Evolutionary conservation across 2,797 vertebrate genomes (phyloP), one percentile per base, ranked within the genome.

Genomic region (Takifugu ocellatus): DNA sequence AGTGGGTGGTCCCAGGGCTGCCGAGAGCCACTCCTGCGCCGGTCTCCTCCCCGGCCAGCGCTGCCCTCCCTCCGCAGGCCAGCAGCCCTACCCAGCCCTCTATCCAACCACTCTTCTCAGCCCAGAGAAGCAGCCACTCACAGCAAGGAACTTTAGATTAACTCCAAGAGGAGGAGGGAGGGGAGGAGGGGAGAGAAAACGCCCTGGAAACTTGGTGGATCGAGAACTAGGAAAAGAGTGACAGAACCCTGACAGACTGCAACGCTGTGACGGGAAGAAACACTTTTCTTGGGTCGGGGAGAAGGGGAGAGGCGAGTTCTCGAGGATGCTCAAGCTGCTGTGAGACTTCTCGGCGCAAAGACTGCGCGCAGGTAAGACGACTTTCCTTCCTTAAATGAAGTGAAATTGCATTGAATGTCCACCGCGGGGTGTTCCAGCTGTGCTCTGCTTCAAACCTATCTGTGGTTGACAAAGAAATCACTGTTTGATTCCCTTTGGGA

Each of bases 291-390:
- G 84, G 87, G 78, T 83, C 78, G 80, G 56, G 74, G 29, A 81
- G 66, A 81, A 70, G 78, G 59, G 66, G 71, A 75, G 70, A 81
- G 72, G 67, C 78, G 74, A 50, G 75, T 81, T 85, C 84, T 80
- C 74, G 74, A 92, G 84, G 90, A 93, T 93, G 92, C 91, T 90
- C 85, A 83, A 72, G 87, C 77, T 75, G 73, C 73, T 67, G 75
- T 90, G 82, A 90, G 87, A 72, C 74, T 82, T 84, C 84, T 74
- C 65, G 62, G 85, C 83, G 86, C 87, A 72, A 57, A 63, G 68
- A 54, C 69, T 85, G 87, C 85, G 80, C 82, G 68, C 78, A 91
- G 92, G 92, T 93, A 89, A 79, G 63, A 27, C 56, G 43, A 15
- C 16, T 44, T 61, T 26, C 6, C 6, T 25, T 5, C 48, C 2